Percentiles rank a stretch among this genome's conserved stretches.
phyloP scores from a whole-genome alignment of 2,113 vertebrate genomes.

The Nyctibius bracteatus region DNA sequence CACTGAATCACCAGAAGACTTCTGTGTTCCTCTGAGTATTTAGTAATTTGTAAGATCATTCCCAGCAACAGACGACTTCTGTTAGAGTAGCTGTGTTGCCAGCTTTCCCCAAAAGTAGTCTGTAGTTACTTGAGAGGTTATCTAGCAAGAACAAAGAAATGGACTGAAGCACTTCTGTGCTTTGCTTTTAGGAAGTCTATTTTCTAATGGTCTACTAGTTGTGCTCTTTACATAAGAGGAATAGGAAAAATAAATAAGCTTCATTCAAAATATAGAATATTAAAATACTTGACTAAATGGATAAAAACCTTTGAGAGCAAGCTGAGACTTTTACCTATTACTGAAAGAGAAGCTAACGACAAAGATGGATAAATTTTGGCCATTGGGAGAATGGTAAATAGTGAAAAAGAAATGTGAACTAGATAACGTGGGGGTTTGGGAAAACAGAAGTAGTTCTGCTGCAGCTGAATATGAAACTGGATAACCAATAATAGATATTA shows the following conservation, averaged over 20 bases:
- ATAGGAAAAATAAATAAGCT: neutral
- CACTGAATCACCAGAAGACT: neutral
- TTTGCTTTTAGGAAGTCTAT: neutral
- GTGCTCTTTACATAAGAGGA: neutral
- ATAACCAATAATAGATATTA: neutral
- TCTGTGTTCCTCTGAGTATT: neutral
- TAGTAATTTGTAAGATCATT: neutral
- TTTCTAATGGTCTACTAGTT: neutral
- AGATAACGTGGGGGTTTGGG: neutral
- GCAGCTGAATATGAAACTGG: neutral
- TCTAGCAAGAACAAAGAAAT: neutral
- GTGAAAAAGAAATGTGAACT: neutral
- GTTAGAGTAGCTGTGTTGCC: neutral
- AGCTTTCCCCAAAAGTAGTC: neutral
- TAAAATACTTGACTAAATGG: neutral
- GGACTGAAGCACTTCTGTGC: neutral
- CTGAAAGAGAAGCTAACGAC: neutral
- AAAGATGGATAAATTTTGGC: neutral
- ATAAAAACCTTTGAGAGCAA: neutral
- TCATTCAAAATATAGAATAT: neutral
- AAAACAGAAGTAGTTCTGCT: neutral
- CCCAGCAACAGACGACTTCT: neutral
- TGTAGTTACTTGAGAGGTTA: neutral
- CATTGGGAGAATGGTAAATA: neutral
- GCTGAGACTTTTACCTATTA: neutral